Evolutionary conservation across 2,888 invertebrate genomes (phyloP).

Genomic region (Coenonympha arcania): DNA sequence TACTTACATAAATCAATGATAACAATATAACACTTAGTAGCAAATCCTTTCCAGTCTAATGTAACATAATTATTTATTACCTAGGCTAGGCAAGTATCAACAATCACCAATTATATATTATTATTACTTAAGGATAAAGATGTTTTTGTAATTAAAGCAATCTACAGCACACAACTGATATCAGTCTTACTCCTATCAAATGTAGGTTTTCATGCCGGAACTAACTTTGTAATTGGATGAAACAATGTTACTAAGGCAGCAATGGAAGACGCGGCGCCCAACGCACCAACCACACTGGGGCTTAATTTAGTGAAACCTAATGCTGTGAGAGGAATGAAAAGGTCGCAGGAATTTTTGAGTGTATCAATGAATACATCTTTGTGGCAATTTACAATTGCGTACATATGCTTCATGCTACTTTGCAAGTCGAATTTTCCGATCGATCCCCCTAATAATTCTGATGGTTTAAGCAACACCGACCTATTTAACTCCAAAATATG

Average conservation of each 20-base stretch:
- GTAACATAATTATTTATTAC: too few species aligned
- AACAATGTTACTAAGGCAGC: slow-evolving; percentile 84
- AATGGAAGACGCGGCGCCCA: slow-evolving; percentile 86
- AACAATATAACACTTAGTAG: too few species aligned
- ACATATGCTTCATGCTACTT: slow-evolving; percentile 44
- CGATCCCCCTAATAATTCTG: slow-evolving; percentile 51
- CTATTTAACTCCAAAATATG: slow-evolving; percentile 74
- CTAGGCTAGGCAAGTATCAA: too few species aligned
- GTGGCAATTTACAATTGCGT: slow-evolving; percentile 50
- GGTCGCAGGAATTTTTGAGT: slow-evolving; percentile 88
- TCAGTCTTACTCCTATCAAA: slow-evolving; percentile 5
- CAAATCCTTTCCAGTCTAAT: too few species aligned
- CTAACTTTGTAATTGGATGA: slow-evolving; percentile 84
- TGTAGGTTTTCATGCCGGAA: slow-evolving; percentile 51
- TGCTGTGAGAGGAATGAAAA: slow-evolving; percentile 88
- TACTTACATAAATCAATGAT: too few species aligned
- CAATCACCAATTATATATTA: too few species aligned
- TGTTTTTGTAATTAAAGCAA: neutral
- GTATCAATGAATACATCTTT: slow-evolving; percentile 86
- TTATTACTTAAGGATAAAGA: too few species aligned
- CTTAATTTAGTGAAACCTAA: slow-evolving; percentile 85
- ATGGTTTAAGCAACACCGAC: slow-evolving; percentile 55
- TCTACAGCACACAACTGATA: neutral
- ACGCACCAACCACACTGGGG: slow-evolving; percentile 82
- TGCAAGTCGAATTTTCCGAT: slow-evolving; percentile 39